Conservation (phyloP, 2,797 vertebrate species). For the Myotis myotis region DNA sequence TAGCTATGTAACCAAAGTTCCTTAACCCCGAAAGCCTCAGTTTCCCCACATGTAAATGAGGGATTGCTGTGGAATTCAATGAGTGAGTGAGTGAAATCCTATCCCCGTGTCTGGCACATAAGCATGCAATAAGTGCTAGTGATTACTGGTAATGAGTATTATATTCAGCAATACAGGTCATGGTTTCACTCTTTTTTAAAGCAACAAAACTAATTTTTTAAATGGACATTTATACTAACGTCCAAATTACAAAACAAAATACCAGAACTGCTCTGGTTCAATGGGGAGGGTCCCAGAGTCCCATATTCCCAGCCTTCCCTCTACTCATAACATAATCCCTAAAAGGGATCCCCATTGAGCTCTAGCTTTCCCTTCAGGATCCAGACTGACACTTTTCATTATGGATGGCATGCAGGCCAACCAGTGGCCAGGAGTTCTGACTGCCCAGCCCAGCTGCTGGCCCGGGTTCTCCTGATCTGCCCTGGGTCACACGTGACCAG, state of each 20-base stretch:
- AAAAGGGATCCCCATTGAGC: background rate
- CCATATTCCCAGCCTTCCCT: background rate
- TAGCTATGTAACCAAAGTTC: background rate
- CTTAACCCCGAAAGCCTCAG: background rate
- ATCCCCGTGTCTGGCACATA: background rate
- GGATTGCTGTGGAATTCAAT: background rate
- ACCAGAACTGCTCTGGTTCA: background rate
- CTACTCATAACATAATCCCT: background rate
- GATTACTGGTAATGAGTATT: background rate
- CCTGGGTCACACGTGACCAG: background rate
- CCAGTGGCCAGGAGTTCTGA: background rate
- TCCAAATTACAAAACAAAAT: slow-evolving; percentile 11
- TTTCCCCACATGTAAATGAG: background rate
- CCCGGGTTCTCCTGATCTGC: background rate
- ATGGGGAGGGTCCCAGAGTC: background rate
- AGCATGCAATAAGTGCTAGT: background rate
- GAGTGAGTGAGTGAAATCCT: background rate
- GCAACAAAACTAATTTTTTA: background rate
- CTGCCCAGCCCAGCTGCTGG: background rate
- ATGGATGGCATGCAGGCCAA: background rate
- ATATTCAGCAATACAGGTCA: background rate
- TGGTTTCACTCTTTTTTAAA: background rate
- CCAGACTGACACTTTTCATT: background rate
- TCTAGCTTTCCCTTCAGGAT: background rate
- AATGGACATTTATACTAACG: background rate